phyloP scores from a whole-genome alignment of 2,888 invertebrate species.

The Amorpha juglandis region DNA sequence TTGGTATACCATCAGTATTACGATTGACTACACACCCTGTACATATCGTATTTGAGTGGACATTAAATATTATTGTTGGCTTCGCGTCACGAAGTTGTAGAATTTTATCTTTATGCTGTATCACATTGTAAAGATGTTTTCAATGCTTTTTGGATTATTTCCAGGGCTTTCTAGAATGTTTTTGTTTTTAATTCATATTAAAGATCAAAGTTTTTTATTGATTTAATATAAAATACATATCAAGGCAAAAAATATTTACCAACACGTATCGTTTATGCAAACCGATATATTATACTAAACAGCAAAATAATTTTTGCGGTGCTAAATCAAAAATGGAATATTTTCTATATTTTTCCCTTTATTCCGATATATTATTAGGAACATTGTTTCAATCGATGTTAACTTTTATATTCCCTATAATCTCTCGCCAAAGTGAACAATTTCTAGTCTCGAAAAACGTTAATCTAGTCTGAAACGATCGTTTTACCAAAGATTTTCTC shows the following conservation, averaged over 20 bases:
- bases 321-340: background rate
- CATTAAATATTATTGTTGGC: background rate
- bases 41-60: background rate
- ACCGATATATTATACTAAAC: background rate
- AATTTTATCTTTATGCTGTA: background rate
- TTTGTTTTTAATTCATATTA: no score
- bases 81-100: background rate
- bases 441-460: constrained; percentile 56
- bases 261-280: no score
- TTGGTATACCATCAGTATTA: constrained; percentile 76
- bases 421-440: constrained; percentile 49
- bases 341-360: background rate
- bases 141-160: background rate
- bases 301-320: background rate
- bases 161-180: background rate
- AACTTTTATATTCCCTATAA: constrained; percentile 28
- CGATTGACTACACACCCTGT: constrained; percentile 48
- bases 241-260: no score
- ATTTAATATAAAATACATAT: no score
- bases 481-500: constrained; percentile 63
- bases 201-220: no score
- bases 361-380: constrained; percentile 15
- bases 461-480: constrained; percentile 57
- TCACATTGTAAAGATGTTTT: background rate
- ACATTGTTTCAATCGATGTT: background rate